Evolutionary conservation across 1,140 invertebrate genomes (phyloP), one percentile per base, ranked within the genome.

Genomic region (Potamilus streckersoni): DNA sequence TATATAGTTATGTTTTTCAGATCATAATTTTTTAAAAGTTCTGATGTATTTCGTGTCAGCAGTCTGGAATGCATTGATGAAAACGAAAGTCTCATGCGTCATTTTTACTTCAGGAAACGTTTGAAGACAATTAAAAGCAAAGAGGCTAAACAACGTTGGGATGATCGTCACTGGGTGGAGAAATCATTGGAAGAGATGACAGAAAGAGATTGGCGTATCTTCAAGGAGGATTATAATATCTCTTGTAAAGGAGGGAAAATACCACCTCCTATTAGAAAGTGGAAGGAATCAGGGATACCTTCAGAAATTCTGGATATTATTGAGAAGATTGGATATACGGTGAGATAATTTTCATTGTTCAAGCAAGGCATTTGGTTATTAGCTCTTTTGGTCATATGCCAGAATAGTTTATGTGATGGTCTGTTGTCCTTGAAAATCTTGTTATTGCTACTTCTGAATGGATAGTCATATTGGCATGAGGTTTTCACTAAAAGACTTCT

Each of bases 131-230:
- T 98, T 2, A 96, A 97, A 84, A 94, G 95, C 84, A 97, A 96
- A 89, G 97, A 99, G 91, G 97, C 98, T 78, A 99, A 99, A 91
- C 97, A 99, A 87, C 96, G 97, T 86, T 99, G 96, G 95, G 98
- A 99, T 91, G 98, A 99, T 88, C 93, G 98, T 38, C 98, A 99
- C 90, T 99, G 98, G 98, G 95, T 95, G 20, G 97, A 99, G 83
- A 99, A 99, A 90, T 93, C 93, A 16, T 86, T 95, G 0, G 93
- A 94, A 69, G 97, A 99, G 91, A 99, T 99, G 98, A 97, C 95
- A 15, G 98, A 99, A 88, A 92, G 98, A 87, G 98, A 99, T 92
- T 99, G 98, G 98, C 93, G 98, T 88, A 99, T 99, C 84, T 99
- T 99, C 86, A 93, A 98, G 78, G 98, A 99, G 91, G 98, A 99